Base-by-base conservation (phyloP, 2,797 vertebrate genomes). In the Micromesistius poutassou region DNA sequence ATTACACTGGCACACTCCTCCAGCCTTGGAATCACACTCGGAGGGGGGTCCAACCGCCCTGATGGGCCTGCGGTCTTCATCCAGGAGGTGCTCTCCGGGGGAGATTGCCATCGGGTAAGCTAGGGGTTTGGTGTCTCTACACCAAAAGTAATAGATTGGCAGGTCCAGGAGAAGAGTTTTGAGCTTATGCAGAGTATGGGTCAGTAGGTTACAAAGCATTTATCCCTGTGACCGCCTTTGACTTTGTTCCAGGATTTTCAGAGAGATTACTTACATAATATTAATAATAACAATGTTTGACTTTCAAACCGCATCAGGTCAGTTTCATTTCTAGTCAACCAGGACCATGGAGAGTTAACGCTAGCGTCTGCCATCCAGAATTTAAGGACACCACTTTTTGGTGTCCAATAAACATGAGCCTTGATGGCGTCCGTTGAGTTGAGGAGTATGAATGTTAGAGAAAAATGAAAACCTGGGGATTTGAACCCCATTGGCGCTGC, bases 21-120 rank as follows among this genome's bases (percentile, higher is more conserved):
- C 0, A 95, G 91, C 83, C 85, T 97, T 79, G 96, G 96, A 42
- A 91, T 97, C 89, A 91, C 90, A 4, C 89, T 97, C 5, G 90
- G 94, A 14, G 96, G 96, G 71, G 96, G 96, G 74, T 93, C 95
- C 76, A 97, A 97, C 92, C 89, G 89, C 71, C 93, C 95, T 0
- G 95, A 97, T 0, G 96, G 96, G 7, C 96, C 96, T 0, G 95
- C 96, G 1, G 87, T 97, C 76, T 97, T 96, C 77, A 94, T 97
- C 79, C 95, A 96, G 84, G 96, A 97, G 80, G 92, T 97, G 50
- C 81, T 94, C 77, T 94, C 94, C 8, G 96, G 95, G 36, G 96
- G 96, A 74, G 96, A 97, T 88, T 96, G 95, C 79, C 95, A 95
- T 83, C 93, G 91, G 92, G 96, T 97, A 86, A 93, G 94, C 25